Evolutionary conservation across 2,113 vertebrate genomes (phyloP), one percentile per base, ranked within the genome.

Genomic region (Jacana jacana): DNA sequence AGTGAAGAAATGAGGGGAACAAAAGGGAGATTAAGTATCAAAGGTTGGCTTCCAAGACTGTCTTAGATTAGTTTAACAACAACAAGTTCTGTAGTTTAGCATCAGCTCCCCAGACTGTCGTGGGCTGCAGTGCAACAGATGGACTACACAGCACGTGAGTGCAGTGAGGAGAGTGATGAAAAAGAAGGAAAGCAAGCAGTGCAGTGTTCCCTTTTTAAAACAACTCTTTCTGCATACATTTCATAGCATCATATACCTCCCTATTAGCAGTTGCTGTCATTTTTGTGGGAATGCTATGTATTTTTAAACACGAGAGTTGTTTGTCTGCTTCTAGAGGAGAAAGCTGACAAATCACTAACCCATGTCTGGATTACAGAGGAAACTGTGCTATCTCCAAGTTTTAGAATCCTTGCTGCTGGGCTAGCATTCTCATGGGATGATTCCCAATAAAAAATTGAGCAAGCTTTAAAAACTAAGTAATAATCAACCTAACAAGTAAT

Each of bases 401-500:
- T 88, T 77, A 85, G 81, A 92, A 84, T 88, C 86, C 69, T 81
- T 81, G 64, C 93, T 93, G 81, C 86, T 61, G 72, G 65, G 35
- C 17, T 90, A 92, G 82, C 28, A 12, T 64, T 86, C 95, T 90
- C 95, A 49, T 51, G 92, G 77, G 93, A 96, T 40, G 30, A 55
- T 57, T 95, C 86, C 82, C 17, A 81, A 31, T 49, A 80, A 94
- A 94, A 96, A 94, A 86, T 8, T 8, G 44, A 96, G 86, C 58
- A 73, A 93, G 57, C 35, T 92, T 93, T 79, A 40, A 91, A 86
- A 92, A 71, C 48, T 69, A 95, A 95, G 92, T 94, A 91, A 95
- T 90, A 90, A 91, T 84, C 86, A 90, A 84, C 77, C 52, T 92
- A 84, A 60, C 60, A 91, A 94, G 94, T 93, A 93, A 88, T 94